phyloP scores from a whole-genome alignment of 2,113 vertebrate species.

The Prinia subflava region DNA sequence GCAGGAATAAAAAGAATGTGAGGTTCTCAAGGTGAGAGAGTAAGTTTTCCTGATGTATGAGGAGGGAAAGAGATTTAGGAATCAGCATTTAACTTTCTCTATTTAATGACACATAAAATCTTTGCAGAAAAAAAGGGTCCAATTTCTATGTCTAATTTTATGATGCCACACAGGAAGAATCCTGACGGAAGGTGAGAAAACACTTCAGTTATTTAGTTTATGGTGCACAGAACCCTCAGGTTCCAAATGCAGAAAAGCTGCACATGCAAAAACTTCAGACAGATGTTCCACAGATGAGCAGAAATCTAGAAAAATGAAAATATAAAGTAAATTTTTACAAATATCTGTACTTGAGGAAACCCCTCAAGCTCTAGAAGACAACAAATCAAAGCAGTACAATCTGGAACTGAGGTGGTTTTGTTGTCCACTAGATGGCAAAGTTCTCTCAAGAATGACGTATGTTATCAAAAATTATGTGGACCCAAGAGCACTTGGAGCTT shows the following conservation, averaged over 20 bases:
- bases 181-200: neutral
- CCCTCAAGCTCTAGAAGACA: neutral
- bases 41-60: neutral
- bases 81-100: neutral
- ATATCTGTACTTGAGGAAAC: neutral
- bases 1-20: neutral
- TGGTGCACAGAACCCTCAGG: neutral
- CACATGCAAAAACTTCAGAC: neutral
- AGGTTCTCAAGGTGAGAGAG: neutral
- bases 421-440: constrained; percentile 42
- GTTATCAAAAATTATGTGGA: neutral
- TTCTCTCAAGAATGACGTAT: neutral
- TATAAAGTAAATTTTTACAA: neutral
- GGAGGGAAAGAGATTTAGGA: neutral
- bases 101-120: neutral
- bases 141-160: neutral
- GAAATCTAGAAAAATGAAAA: neutral
- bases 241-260: neutral
- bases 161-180: neutral
- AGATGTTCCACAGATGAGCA: neutral
- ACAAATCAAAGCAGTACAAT: neutral
- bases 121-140: neutral
- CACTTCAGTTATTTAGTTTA: neutral
- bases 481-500: neutral
- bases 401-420: neutral